These are phyloP conservation scores for Malthinus seriepunctatus DNA, from an alignment of 2,888 invertebrate species.

Conservation along the genomic window DNA sequence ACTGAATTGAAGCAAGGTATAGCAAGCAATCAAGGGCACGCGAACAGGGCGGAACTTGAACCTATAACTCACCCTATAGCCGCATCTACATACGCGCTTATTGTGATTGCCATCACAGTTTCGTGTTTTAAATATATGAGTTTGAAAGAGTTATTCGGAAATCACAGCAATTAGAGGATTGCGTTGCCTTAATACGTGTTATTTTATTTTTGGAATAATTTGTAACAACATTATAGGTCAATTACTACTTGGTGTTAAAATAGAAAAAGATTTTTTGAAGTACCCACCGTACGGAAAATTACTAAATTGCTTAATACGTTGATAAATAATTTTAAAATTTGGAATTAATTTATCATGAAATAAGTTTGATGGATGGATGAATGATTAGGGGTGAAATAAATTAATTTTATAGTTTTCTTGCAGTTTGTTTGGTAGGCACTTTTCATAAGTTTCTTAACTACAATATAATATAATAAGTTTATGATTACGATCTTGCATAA, in stretches of 20 bases:
- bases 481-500: too few relatives aligned
- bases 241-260: not conserved
- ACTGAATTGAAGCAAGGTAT: slow-evolving; percentile 23
- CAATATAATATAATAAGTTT: too few relatives aligned
- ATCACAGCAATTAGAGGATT: slow-evolving; percentile 17
- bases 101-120: slow-evolving; percentile 20
- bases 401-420: too few relatives aligned
- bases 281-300: too few relatives aligned
- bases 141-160: slow-evolving; percentile 17
- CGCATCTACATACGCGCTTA: slow-evolving; percentile 25
- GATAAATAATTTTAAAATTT: too few relatives aligned
- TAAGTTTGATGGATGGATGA: too few relatives aligned
- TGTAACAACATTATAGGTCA: not conserved
- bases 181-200: slow-evolving; percentile 11
- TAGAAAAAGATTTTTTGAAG: not conserved
- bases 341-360: too few relatives aligned
- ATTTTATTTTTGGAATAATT: slow-evolving; percentile 14
- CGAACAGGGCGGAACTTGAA: slow-evolving; percentile 21
- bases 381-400: too few relatives aligned
- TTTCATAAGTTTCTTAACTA: too few relatives aligned
- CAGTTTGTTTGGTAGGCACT: too few relatives aligned
- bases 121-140: slow-evolving; percentile 17
- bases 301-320: too few relatives aligned
- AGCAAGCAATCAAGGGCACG: slow-evolving; percentile 26
- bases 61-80: slow-evolving; percentile 22